Conservation (phyloP, 2,113 vertebrate genomes). For the Glaucidium brasilianum region DNA sequence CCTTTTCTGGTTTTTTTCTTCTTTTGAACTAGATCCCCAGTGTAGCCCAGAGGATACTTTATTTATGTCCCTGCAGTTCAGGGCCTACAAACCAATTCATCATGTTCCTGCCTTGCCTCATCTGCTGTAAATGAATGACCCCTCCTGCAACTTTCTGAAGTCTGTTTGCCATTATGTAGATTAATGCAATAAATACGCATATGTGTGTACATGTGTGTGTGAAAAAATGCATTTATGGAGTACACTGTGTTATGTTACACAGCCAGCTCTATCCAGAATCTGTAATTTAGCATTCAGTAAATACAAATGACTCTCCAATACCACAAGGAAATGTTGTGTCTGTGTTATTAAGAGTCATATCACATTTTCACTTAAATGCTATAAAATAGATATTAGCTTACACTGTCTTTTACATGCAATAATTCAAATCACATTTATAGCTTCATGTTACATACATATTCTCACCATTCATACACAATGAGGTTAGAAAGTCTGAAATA, state of each 20-base stretch:
- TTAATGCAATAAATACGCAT: constrained; percentile 70
- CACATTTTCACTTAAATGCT: constrained; percentile 12
- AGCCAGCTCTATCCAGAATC: constrained; percentile 6
- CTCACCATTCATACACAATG: not conserved
- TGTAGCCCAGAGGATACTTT: constrained; percentile 72
- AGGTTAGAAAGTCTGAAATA: not conserved
- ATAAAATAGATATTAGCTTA: constrained; percentile 23
- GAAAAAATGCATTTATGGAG: constrained; percentile 1
- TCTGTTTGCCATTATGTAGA: constrained; percentile 78
- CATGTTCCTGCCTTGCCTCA: constrained; percentile 70
- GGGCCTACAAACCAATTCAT: constrained; percentile 70
- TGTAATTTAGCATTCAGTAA: constrained; percentile 30
- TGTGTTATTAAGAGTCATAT: not conserved
- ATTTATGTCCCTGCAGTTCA: constrained; percentile 76
- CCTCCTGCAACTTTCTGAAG: constrained; percentile 72
- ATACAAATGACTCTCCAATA: not conserved
- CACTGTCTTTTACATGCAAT: not conserved
- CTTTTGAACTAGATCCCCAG: constrained; percentile 67
- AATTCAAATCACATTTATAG: constrained; percentile 33
- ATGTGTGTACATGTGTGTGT: not conserved
- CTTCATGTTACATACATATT: not conserved
- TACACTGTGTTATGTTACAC: not conserved
- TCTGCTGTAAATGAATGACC: constrained; percentile 75
- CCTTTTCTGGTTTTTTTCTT: constrained; percentile 46
- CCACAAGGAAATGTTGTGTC: not conserved